phyloP scores from a whole-genome alignment of 1,140 invertebrate genomes.

The Colletes latitarsis region DNA sequence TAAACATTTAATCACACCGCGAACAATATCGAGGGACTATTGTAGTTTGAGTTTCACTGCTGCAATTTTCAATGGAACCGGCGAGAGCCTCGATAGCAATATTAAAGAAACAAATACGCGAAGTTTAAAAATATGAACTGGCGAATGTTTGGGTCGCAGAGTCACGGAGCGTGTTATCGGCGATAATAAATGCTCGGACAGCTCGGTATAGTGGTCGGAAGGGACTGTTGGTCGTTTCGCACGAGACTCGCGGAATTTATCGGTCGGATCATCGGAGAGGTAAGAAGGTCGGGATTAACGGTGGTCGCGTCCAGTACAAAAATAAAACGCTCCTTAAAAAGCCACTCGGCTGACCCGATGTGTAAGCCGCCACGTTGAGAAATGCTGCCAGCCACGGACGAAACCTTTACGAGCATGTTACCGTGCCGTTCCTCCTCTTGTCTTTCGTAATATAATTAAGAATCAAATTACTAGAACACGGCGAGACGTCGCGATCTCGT shows the following conservation, averaged over 20 bases:
- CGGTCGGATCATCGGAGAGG: conserved; percentile 64
- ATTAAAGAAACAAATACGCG: no score
- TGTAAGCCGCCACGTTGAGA: conserved; percentile 52
- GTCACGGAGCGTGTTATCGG: conserved; percentile 41
- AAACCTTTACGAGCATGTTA: conserved; percentile 48
- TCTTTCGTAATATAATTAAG: conserved; percentile 20
- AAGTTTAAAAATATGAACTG: no score
- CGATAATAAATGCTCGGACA: conserved; percentile 62
- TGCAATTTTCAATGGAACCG: no score
- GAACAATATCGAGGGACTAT: no score
- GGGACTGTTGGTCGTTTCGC: conserved; percentile 41
- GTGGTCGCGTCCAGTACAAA: conserved; percentile 64
- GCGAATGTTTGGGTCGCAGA: neutral
- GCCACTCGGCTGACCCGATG: conserved; percentile 48
- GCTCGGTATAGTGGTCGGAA: conserved; percentile 43
- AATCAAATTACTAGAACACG: conserved; percentile 10
- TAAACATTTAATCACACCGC: no score
- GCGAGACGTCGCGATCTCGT: neutral
- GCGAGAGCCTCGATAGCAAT: no score
- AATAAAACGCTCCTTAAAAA: conserved; percentile 67
- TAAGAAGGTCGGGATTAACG: conserved; percentile 67
- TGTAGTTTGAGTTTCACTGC: no score
- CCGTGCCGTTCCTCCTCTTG: conserved; percentile 7
- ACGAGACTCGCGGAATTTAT: conserved; percentile 62
- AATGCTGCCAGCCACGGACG: conserved; percentile 45